A percentile compares a stretch with the other conserved stretches of the same genome.
Evolutionary conservation across 2,888 invertebrate species (phyloP).

Genomic region (Blastobasis lacticolella): DNA sequence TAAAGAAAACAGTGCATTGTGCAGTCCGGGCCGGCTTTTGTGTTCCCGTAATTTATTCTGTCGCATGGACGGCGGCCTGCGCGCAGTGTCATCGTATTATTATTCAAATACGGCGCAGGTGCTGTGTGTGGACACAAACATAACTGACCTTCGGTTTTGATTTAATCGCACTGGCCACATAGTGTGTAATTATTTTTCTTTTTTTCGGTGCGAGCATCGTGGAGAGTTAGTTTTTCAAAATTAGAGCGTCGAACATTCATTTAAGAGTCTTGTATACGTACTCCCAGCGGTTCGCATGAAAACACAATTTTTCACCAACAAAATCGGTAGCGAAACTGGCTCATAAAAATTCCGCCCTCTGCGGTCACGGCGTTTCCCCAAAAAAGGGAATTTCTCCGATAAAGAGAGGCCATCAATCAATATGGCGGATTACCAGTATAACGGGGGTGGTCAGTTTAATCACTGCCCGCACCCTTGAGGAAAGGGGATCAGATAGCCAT

Average conservation of each 20-base stretch:
- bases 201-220: background rate
- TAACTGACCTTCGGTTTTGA: constrained; percentile 51
- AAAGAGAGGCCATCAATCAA: constrained; percentile 61
- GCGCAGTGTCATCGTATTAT: constrained; percentile 55
- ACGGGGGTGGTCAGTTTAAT: constrained; percentile 43
- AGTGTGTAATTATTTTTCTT: background rate
- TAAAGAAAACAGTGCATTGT: constrained; percentile 62
- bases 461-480: constrained; percentile 39
- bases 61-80: constrained; percentile 37
- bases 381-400: constrained; percentile 47
- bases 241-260: no score
- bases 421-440: constrained; percentile 39
- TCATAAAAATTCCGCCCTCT: constrained; percentile 28
- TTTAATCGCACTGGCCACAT: constrained; percentile 11
- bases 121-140: constrained; percentile 43
- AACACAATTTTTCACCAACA: no score
- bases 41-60: constrained; percentile 56
- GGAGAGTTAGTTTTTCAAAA: no score
- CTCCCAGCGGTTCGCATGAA: no score
- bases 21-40: constrained; percentile 44
- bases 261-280: no score
- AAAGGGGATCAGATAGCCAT: constrained; percentile 3
- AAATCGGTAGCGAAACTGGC: background rate
- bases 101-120: constrained; percentile 60
- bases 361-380: constrained; percentile 30